Base-by-base conservation (phyloP, 2,888 invertebrate genomes). In the Erynnis tages region DNA sequence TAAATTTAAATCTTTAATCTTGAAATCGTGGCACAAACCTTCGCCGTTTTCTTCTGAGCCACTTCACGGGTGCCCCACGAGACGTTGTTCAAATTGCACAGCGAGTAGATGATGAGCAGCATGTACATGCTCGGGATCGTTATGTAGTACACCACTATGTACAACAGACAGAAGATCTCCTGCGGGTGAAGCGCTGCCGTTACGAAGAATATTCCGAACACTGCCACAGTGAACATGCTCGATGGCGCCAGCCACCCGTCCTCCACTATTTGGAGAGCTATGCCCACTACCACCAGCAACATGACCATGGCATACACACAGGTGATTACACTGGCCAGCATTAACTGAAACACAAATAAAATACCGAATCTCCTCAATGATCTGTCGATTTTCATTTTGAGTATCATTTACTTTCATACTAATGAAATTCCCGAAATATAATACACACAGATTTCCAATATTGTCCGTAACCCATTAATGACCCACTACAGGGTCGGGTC, bases 81-180 rank as follows among this genome's bases (percentile, higher is more conserved):
- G 2, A 98, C 95, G 68, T 97, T 95, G 76, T 98, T 96, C 85
- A 98, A 91, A 76, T 98, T 98, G 74, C 97, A 97, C 17, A 98
- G 90, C 0, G 97, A 96, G 76, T 97, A 98, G 50, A 98, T 94
- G 60, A 97, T 94, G 47, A 98, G 91, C 71, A 98, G 85, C 91
- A 98, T 93, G 78, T 98, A 98, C 95, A 98, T 98, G 60, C 97
- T 96, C 0, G 98, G 98, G 46, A 98, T 96, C 4, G 97, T 96
- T 38, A 98, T 93, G 54, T 87, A 88, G 77, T 98, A 98, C 30
- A 98, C 92, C 54, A 92, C 72, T 10, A 95, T 92, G 64, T 93
- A 94, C 27, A 93, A 75, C n/a, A 97, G 78, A 58, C 96, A 96
- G 35, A 86, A 76, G 46, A 94, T 90, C 80, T 97, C 97, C 71